phyloP scores from a whole-genome alignment of 2,888 invertebrate genomes.

The Lycia hirtaria region DNA sequence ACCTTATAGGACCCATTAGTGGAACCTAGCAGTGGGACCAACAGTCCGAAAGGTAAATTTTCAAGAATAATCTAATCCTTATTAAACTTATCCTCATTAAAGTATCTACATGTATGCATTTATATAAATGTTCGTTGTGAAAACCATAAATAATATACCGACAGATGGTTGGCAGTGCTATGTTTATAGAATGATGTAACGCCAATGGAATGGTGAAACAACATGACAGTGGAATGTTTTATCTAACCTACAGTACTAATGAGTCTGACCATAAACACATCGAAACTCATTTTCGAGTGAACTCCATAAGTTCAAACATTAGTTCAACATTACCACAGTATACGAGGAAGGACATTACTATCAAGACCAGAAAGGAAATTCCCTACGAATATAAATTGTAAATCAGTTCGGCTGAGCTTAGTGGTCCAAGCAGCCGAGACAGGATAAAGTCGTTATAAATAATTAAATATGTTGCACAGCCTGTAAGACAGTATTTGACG shows the following conservation, averaged over 20 bases:
- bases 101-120: not conserved
- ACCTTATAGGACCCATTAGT: no score
- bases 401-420: no score
- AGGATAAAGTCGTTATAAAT: constrained; percentile 14
- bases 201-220: constrained; percentile 27
- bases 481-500: constrained; percentile 52
- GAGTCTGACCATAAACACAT: constrained; percentile 14
- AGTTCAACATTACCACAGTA: not conserved
- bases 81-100: not conserved
- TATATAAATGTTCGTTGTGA: constrained; percentile 8
- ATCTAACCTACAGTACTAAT: constrained; percentile 29
- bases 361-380: not conserved
- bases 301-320: not conserved
- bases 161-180: constrained; percentile 17
- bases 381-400: not conserved
- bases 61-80: not conserved
- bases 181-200: constrained; percentile 30
- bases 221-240: constrained; percentile 28
- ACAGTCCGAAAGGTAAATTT: no score
- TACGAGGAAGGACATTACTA: not conserved
- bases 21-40: no score
- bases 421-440: not conserved
- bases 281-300: constrained; percentile 7
- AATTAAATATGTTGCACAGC: constrained; percentile 25
- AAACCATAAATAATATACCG: constrained; percentile 21